Evolutionary conservation across 2,113 vertebrate species (phyloP).

Genomic region (Rynchops niger): DNA sequence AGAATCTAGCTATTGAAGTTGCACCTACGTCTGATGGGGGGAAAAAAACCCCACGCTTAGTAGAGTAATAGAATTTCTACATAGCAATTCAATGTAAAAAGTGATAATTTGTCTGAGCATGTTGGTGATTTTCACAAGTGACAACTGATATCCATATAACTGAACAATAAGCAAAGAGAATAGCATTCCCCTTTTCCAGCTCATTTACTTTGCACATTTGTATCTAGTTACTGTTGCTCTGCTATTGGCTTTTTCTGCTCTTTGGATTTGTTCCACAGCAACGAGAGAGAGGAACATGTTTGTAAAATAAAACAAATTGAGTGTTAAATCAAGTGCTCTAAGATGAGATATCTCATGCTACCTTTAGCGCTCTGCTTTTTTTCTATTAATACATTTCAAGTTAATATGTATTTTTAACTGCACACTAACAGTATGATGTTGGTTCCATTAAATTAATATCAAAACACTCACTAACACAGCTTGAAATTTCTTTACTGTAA

Average conservation of each 20-base stretch:
- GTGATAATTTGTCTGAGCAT: not conserved
- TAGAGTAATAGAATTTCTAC: not conserved
- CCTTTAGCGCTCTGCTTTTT: not conserved
- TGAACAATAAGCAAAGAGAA: not conserved
- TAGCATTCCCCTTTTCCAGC: not conserved
- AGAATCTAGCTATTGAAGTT: not conserved
- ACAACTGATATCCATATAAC: not conserved
- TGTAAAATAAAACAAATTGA: not conserved
- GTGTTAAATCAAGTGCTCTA: not conserved
- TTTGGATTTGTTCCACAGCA: not conserved
- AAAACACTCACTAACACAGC: not conserved
- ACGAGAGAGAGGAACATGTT: not conserved
- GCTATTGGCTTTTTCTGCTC: not conserved
- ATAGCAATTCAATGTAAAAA: not conserved
- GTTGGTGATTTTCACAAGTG: not conserved
- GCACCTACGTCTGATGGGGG: not conserved
- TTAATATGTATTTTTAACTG: not conserved
- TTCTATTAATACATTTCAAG: not conserved
- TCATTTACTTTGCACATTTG: not conserved
- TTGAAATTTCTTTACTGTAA: not conserved
- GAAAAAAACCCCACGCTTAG: rapidly evolving
- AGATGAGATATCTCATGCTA: not conserved
- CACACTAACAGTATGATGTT: not conserved
- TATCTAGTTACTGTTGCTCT: not conserved
- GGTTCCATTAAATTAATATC: not conserved